A percentile compares a stretch with the other conserved stretches of the same genome.
Evolutionary conservation across 2,113 vertebrate genomes (phyloP).

Genomic region (Pristiophorus japonicus): DNA sequence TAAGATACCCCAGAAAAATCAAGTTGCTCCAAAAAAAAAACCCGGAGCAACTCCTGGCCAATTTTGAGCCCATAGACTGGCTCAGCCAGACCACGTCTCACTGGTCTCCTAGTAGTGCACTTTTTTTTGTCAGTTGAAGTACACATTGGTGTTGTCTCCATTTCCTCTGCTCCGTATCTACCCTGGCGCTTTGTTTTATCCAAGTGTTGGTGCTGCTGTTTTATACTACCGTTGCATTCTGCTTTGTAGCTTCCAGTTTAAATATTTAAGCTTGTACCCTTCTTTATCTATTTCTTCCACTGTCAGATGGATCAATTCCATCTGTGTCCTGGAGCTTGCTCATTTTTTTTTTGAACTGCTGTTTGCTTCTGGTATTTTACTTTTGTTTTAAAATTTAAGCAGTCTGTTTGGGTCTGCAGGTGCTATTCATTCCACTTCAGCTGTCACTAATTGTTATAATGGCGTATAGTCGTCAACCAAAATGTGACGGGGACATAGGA

Average conservation of each 20-base stretch:
- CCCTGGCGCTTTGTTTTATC: background rate
- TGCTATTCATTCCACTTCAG: background rate
- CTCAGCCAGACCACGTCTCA: no score
- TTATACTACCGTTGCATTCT: background rate
- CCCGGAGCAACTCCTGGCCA: no score
- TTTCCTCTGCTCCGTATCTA: background rate
- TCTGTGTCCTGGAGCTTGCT: background rate
- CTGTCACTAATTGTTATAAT: background rate
- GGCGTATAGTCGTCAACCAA: background rate
- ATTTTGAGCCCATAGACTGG: no score
- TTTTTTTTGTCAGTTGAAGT: background rate
- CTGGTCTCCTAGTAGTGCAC: no score
- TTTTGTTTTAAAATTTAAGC: background rate
- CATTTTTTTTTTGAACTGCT: background rate
- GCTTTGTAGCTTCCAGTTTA: background rate
- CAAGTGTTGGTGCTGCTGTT: background rate
- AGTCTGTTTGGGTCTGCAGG: background rate
- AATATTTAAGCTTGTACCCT: background rate
- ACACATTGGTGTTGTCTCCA: background rate
- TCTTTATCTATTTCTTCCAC: background rate
- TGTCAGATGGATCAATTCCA: background rate
- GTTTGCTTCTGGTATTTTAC: background rate
- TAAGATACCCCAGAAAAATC: no score
- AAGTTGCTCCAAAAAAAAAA: no score
- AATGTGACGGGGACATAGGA: background rate